phyloP scores from a whole-genome alignment of 2,888 invertebrate species.

The Hofmannophila pseudospretella region DNA sequence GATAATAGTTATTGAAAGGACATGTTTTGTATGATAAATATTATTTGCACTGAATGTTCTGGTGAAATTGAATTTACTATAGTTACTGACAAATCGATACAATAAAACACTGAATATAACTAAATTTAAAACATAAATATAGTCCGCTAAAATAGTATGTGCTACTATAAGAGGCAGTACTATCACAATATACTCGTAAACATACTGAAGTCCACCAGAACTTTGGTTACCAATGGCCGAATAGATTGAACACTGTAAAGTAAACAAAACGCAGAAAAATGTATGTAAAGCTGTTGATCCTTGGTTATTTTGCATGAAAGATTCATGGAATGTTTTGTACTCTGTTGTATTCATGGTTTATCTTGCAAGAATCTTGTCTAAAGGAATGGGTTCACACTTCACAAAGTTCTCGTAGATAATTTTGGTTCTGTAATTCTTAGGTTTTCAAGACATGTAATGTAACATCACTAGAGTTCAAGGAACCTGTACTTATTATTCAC shows the following conservation, averaged over 20 bases:
- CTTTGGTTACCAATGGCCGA: constrained; percentile 31
- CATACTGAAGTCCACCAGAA: constrained; percentile 35
- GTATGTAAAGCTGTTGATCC: constrained; percentile 75
- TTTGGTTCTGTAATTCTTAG: too few relatives aligned
- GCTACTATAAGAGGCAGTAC: constrained; percentile 75
- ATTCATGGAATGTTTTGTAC: constrained; percentile 70
- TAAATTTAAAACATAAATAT: constrained; percentile 46
- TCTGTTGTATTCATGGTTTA: constrained; percentile 42
- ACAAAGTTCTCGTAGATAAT: too few relatives aligned
- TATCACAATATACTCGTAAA: constrained; percentile 75
- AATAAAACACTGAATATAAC: constrained; percentile 31
- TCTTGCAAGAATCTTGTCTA: background rate
- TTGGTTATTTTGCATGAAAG: constrained; percentile 73
- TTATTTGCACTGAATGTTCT: constrained; percentile 30
- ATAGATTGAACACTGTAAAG: constrained; percentile 50
- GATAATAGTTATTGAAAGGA: constrained; percentile 79
- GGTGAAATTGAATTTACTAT: constrained; percentile 9
- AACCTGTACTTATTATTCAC: too few relatives aligned
- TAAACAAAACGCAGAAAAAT: constrained; percentile 56
- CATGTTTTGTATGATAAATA: constrained; percentile 28
- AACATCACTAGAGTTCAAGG: too few relatives aligned
- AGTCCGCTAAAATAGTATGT: constrained; percentile 70
- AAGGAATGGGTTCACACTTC: too few relatives aligned
- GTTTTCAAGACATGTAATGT: too few relatives aligned
- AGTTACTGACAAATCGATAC: constrained; percentile 19